Percentiles rank a stretch among this genome's conserved stretches.
These are phyloP conservation scores for Scaptomyza tumidula DNA, from an alignment of 2,888 invertebrate species.

Conservation along the genomic window DNA sequence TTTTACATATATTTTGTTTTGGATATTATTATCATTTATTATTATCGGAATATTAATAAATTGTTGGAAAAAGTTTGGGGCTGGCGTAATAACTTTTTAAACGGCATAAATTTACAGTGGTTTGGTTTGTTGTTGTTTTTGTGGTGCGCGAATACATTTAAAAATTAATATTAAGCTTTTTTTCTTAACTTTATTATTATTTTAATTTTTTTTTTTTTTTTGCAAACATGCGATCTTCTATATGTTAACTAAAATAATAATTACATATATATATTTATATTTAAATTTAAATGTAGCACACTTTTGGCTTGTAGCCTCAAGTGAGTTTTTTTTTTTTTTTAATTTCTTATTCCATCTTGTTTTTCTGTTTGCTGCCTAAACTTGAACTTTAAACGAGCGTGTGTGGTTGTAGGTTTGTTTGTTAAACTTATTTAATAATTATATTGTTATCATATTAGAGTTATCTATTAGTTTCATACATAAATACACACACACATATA, in stretches of 20 bases:
- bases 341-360: conserved; percentile 2
- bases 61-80: conserved; percentile 8
- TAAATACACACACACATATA: conserved; percentile 19
- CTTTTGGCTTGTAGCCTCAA: conserved; percentile 69
- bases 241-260: conserved; percentile 35
- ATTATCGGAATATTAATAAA: conserved; percentile 25
- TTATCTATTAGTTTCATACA: conserved; percentile 49
- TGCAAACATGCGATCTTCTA: conserved; percentile 39
- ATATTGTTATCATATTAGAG: conserved; percentile 32
- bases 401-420: conserved; percentile 14
- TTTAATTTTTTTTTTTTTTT: too few relatives aligned
- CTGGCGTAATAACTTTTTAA: conserved; percentile 18
- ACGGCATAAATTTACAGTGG: conserved; percentile 42
- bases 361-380: conserved; percentile 1
- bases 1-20: conserved; percentile 8
- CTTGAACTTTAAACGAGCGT: conserved; percentile 13
- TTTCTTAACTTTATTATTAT: not conserved
- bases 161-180: conserved; percentile 33
- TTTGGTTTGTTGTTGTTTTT: conserved; percentile 18
- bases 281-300: conserved; percentile 52
- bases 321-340: conserved; percentile 38
- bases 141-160: conserved; percentile 38
- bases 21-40: conserved; percentile 24
- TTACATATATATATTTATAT: conserved; percentile 42
- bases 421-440: conserved; percentile 26